Percentiles rank a stretch among this genome's conserved stretches.
phyloP scores from a whole-genome alignment of 2,888 invertebrate genomes.

The Chymomyza caudatula region DNA sequence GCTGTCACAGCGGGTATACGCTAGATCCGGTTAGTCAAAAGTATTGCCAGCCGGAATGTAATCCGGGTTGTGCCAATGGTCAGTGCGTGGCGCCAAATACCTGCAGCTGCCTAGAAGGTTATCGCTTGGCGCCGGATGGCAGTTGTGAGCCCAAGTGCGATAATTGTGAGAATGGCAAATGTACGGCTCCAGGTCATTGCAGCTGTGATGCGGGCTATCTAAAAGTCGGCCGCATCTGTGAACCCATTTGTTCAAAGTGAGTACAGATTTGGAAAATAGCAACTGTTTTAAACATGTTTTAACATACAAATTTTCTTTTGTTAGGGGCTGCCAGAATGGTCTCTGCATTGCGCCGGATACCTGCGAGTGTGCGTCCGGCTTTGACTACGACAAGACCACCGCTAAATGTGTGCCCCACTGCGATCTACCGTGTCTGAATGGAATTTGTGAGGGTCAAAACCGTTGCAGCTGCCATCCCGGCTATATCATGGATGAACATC shows the following conservation, averaged over 20 bases:
- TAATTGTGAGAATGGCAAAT: slow-evolving; percentile 79
- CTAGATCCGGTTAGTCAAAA: slow-evolving; percentile 73
- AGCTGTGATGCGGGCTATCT: slow-evolving; percentile 80
- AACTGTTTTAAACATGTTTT: not conserved
- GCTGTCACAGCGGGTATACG: slow-evolving; percentile 73
- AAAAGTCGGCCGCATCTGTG: slow-evolving; percentile 76
- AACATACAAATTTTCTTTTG: not conserved
- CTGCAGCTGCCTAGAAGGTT: slow-evolving; percentile 67
- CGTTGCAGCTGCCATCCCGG: slow-evolving; percentile 82
- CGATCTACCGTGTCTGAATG: slow-evolving; percentile 83
- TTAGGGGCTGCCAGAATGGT: slow-evolving; percentile 72
- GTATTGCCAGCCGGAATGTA: slow-evolving; percentile 73
- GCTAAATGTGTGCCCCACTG: slow-evolving; percentile 80
- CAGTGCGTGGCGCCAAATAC: slow-evolving; percentile 70
- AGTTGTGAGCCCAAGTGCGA: slow-evolving; percentile 77
- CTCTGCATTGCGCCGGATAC: slow-evolving; percentile 76
- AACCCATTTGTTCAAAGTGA: slow-evolving; percentile 75
- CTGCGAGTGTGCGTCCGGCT: slow-evolving; percentile 74
- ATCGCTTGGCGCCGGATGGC: slow-evolving; percentile 57
- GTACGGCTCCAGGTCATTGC: slow-evolving; percentile 82
- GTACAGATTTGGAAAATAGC: slow-evolving; percentile 14
- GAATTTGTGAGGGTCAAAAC: slow-evolving; percentile 83
- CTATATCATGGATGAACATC: slow-evolving; percentile 77
- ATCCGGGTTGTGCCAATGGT: slow-evolving; percentile 68
- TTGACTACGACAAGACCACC: slow-evolving; percentile 66